A percentile compares a stretch with the other conserved stretches of the same genome.
These are phyloP conservation scores for Calameuta filiformis DNA, from an alignment of 2,888 invertebrate species.

Conservation along the genomic window DNA sequence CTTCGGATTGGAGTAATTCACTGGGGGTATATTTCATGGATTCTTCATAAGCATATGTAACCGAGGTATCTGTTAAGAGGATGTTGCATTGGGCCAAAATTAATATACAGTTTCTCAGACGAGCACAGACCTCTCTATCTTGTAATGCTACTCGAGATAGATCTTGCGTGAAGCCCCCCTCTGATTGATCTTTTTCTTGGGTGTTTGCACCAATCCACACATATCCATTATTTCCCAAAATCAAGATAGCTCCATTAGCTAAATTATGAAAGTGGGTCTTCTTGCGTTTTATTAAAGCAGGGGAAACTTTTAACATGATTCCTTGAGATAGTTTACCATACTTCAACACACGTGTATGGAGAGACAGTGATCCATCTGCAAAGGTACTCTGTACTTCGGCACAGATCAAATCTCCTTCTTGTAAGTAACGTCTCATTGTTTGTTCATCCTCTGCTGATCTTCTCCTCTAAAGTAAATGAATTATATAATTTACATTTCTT, in stretches of 20 bases:
- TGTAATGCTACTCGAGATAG: constrained; percentile 73
- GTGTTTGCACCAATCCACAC: constrained; percentile 89
- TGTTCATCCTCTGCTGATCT: constrained; percentile 96
- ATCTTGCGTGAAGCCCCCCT: constrained; percentile 83
- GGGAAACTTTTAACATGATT: constrained; percentile 88
- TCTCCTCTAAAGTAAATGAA: constrained; percentile 72
- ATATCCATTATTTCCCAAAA: constrained; percentile 96
- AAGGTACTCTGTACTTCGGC: constrained; percentile 96
- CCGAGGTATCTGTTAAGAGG: constrained; percentile 92
- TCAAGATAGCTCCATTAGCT: constrained; percentile 90
- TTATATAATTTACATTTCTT: constrained; percentile 7
- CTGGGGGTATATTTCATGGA: constrained; percentile 83
- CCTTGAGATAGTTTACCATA: constrained; percentile 97
- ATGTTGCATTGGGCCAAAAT: constrained; percentile 88
- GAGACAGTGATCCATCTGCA: constrained; percentile 89
- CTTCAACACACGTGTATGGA: constrained; percentile 95
- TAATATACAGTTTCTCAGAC: constrained; percentile 90
- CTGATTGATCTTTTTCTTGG: constrained; percentile 73
- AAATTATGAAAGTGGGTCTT: constrained; percentile 97
- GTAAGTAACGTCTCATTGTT: constrained; percentile 94
- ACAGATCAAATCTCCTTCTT: constrained; percentile 96
- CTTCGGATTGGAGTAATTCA: constrained; percentile 85
- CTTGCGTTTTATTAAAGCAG: constrained; percentile 89
- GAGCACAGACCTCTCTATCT: constrained; percentile 87
- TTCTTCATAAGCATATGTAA: constrained; percentile 90